Evolutionary conservation across 2,888 invertebrate species (phyloP), one percentile per base, ranked within the genome.

Genomic region (Mimachlamys varia): DNA sequence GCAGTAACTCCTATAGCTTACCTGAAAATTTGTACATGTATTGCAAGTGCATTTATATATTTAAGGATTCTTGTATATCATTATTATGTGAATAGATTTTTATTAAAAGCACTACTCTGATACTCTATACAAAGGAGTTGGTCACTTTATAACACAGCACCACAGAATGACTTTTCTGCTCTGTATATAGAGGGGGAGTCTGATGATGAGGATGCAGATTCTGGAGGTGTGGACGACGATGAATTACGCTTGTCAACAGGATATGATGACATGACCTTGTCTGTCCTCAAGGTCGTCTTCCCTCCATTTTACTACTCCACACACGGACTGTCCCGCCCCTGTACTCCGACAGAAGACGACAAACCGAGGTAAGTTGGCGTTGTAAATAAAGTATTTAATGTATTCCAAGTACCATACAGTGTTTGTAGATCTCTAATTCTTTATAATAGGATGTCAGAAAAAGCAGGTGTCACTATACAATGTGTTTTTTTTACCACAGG

Each of bases 221-320:
- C 76, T 19, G 76, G 76, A 13, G 76, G 76, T 22, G 76, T 76
- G 12, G 76, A 76, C 27, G 76, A 76, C 33, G 76, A 76, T 15
- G 76, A 76, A 22, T 33, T 76, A 12, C 76, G 76, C 27, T 13
- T 76, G 33, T 19, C 76, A 76, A 76, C 76, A 33, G 76, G 76
- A 33, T 76, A 94, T 91, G 95, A 95, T 90, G 62, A 88, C 10
- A 91, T 93, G 38, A 94, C 94, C 13, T 91, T 89, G 58, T 90
- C 91, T n/a, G 95, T 94, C 22, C 94, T 96, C 13, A 93, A 94
- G 38, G 95, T 96, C 19, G 92, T 93, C 87, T 96, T 96, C 92
- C 96, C 96, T n/a, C 96, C 96, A 22, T 96, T 94, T 93, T 96
- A 95, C 90, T 94, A 92, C 93, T 96, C 96, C 19, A 96, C 96